phyloP scores from a whole-genome alignment of 2,797 vertebrate genomes.

The Chaetophractus vellerosus region DNA sequence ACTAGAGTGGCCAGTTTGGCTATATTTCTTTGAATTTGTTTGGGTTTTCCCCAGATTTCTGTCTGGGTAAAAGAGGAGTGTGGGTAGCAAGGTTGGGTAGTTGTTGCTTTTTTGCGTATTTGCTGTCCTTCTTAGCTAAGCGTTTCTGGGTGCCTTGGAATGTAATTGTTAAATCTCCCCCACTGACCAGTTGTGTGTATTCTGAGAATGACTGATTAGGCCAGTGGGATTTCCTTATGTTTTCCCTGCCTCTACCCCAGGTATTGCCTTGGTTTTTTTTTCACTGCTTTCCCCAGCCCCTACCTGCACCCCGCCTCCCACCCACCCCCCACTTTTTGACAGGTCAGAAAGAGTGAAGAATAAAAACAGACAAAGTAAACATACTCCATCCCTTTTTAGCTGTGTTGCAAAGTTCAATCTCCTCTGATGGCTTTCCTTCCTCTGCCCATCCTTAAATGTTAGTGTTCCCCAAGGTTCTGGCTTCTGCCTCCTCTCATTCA shows the following conservation, averaged over 20 bases:
- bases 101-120: not conserved
- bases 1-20: not conserved
- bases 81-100: not conserved
- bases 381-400: not conserved
- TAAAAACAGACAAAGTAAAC: not conserved
- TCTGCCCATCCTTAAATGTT: not conserved
- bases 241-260: too few species aligned
- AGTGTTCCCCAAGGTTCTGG: not conserved
- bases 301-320: too few species aligned
- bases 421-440: not conserved
- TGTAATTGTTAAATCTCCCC: not conserved
- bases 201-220: not conserved
- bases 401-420: not conserved
- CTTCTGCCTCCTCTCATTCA: not conserved
- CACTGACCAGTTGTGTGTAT: not conserved
- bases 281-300: too few species aligned
- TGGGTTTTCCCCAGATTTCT: constrained; percentile 21
- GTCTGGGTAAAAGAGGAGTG: not conserved
- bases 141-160: too few species aligned
- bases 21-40: constrained; percentile 12
- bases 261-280: too few species aligned
- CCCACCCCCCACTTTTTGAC: not conserved
- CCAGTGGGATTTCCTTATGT: not conserved
- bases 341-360: not conserved
- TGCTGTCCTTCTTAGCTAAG: not conserved